Conservation (phyloP, 2,797 vertebrate genomes). For the Sarcoramphus papa region DNA sequence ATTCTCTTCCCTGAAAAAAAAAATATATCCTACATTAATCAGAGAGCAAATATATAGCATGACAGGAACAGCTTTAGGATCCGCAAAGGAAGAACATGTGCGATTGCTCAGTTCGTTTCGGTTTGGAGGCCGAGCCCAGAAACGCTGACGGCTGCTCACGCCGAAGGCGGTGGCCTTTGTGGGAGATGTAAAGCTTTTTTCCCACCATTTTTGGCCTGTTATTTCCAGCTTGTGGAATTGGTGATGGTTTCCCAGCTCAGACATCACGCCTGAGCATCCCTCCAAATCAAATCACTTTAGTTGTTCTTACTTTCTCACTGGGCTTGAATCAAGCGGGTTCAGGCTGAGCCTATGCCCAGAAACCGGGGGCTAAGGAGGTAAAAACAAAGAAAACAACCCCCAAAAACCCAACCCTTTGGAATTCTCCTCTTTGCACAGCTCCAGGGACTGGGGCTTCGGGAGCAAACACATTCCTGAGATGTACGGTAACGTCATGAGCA, state of each 20-base stretch:
- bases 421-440: not conserved
- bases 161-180: not conserved
- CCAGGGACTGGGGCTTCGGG: not conserved
- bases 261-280: not conserved
- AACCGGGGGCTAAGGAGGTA: not conserved
- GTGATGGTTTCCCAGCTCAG: not conserved
- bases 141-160: not conserved
- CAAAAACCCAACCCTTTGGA: not conserved
- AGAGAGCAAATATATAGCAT: not conserved
- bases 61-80: not conserved
- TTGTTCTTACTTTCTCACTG: not conserved
- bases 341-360: not conserved
- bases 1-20: not conserved
- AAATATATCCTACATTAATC: not conserved
- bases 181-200: not conserved
- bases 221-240: not conserved
- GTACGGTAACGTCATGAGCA: rapidly evolving
- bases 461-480: not conserved
- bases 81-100: not conserved
- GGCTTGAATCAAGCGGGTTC: not conserved
- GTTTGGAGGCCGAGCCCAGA: not conserved
- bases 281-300: not conserved
- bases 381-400: not conserved
- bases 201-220: not conserved
- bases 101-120: not conserved